These are phyloP conservation scores for Sarcophaga caerulescens DNA, from an alignment of 2,888 invertebrate genomes.

Conservation along the genomic window DNA sequence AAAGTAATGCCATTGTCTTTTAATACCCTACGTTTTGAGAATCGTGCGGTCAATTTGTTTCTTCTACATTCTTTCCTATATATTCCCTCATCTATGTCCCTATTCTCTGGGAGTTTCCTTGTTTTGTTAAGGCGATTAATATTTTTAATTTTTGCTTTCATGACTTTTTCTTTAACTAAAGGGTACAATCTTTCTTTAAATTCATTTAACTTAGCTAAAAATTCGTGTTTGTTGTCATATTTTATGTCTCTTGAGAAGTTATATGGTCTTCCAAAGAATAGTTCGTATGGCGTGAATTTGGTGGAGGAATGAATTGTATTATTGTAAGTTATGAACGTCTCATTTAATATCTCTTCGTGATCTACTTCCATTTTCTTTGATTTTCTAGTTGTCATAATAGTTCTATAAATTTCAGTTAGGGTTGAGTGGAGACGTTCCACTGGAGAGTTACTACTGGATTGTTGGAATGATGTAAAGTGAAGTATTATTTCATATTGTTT, in stretches of 20 bases:
- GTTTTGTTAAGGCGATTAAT: background rate
- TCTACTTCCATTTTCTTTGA: constrained; percentile 3
- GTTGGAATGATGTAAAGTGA: constrained; percentile 55
- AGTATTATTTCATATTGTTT: constrained; percentile 30
- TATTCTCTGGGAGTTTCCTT: constrained; percentile 10
- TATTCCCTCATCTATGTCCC: background rate
- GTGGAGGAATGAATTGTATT: constrained; percentile 33
- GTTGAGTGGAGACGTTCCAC: constrained; percentile 44
- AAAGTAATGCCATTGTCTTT: background rate
- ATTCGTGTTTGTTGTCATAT: constrained; percentile 25
- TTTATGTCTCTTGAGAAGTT: background rate
- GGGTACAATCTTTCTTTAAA: constrained; percentile 6
- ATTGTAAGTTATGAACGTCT: constrained; percentile 26
- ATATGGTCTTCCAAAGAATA: background rate
- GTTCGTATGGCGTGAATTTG: constrained; percentile 17
- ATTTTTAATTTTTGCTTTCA: background rate
- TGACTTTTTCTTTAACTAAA: background rate
- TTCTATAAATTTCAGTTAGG: constrained; percentile 20
- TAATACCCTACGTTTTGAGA: background rate
- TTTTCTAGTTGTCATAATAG: no score
- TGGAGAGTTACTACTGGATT: constrained; percentile 39
- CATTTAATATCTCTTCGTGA: constrained; percentile 19
- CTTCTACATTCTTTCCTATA: constrained; percentile 14
- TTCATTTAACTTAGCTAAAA: constrained; percentile 2
- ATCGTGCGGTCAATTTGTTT: background rate